Percentiles rank a stretch among this genome's conserved stretches.
Evolutionary conservation across 2,113 vertebrate genomes (phyloP).

Genomic region (Rhinopomastus cyanomelas): DNA sequence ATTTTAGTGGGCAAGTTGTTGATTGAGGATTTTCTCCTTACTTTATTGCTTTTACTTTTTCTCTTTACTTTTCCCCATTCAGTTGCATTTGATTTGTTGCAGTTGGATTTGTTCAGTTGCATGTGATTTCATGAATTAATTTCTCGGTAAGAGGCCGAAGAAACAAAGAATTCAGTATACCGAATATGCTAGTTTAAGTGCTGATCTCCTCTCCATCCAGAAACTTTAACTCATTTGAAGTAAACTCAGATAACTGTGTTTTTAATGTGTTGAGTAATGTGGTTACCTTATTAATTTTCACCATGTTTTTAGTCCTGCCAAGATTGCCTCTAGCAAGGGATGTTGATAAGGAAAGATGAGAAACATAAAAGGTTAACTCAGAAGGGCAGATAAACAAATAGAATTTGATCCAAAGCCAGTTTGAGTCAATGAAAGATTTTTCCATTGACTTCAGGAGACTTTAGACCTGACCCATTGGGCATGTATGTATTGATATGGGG

Average conservation of each 20-base stretch:
- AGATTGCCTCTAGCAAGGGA: conserved; percentile 32
- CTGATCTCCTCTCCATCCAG: not conserved
- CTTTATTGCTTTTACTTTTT: not conserved
- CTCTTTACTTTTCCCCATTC: not conserved
- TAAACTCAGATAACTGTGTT: not conserved
- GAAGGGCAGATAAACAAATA: conserved; percentile 54
- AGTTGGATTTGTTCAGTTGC: not conserved
- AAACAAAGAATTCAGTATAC: not conserved
- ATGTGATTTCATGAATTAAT: not conserved
- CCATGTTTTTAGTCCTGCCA: not conserved
- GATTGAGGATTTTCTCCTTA: not conserved
- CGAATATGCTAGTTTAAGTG: not conserved
- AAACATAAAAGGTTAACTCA: conserved; percentile 53
- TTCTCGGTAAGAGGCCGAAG: not conserved
- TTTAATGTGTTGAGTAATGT: not conserved
- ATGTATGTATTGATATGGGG: not conserved
- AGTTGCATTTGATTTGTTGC: not conserved
- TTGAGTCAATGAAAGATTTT: conserved; percentile 45
- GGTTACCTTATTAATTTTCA: conserved; percentile 46
- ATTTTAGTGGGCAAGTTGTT: not conserved
- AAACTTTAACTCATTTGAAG: not conserved
- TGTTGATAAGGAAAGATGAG: conserved; percentile 53
- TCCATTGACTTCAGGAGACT: conserved; percentile 29
- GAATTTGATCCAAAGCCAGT: conserved; percentile 41
- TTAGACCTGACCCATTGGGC: not conserved